Evolutionary conservation across 2,113 vertebrate genomes (phyloP).

Genomic region (Baryphthengus martii): DNA sequence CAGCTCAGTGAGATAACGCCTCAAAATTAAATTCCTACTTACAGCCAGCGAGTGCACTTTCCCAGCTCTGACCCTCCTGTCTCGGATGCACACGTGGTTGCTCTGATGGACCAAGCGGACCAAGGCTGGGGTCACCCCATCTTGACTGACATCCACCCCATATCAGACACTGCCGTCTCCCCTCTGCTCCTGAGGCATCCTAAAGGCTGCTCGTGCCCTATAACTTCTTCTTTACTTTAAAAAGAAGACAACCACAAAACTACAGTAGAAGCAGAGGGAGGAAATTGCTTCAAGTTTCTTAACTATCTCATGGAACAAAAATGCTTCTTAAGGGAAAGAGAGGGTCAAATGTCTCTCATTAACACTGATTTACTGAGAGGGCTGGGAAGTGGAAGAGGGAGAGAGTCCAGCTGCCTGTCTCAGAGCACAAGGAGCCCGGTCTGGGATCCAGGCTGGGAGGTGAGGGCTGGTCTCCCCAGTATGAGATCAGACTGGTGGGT

Average conservation of each 20-base stretch:
- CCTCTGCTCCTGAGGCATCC: neutral
- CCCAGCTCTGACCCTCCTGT: neutral
- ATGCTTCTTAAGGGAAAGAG: conserved; percentile 34
- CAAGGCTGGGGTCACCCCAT: neutral
- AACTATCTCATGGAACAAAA: conserved; percentile 60
- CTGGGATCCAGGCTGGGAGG: neutral
- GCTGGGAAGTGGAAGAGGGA: neutral
- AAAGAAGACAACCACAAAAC: neutral
- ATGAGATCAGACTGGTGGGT: accelerated
- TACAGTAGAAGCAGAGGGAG: neutral
- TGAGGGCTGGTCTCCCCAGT: accelerated
- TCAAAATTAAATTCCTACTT: neutral
- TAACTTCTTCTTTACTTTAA: neutral
- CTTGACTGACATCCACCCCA: neutral
- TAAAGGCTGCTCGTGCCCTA: neutral
- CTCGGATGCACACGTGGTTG: accelerated
- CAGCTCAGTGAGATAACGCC: neutral
- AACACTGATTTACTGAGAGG: conserved; percentile 1
- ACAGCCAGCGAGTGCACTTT: neutral
- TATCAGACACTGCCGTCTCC: neutral
- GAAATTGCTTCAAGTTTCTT: conserved; percentile 39
- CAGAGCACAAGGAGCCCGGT: neutral
- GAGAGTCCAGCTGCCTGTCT: conserved; percentile 28
- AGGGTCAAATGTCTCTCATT: conserved; percentile 55
- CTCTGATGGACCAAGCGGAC: neutral